Base-by-base conservation (phyloP, 2,888 invertebrate species). In the Phlogophora meticulosa region DNA sequence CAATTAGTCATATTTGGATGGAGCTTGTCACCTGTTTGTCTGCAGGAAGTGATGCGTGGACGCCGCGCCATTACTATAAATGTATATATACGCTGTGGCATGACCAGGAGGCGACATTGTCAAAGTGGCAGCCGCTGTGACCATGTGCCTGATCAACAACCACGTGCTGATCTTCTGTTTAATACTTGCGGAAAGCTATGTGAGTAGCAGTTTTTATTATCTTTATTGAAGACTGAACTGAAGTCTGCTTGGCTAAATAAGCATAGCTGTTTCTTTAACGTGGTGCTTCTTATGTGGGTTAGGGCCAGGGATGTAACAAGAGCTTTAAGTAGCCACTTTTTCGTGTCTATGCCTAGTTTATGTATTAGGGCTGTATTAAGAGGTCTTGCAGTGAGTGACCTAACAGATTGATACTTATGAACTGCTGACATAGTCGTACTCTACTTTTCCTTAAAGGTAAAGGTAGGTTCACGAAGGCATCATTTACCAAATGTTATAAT, bases 121-220 rank as follows among this genome's bases (percentile, higher is more conserved):
- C 42, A 76, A 72, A 51, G 62, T 59, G 20, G 58, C 69, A 62
- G 74, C 68, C 64, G 71, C 73, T 61, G 84, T 81, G 81, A 88
- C 81, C 77, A 93, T 92, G 93, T 86, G 87, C 70, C 82, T 85
- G 66, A 58, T 84, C 56, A 86, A 84, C 63, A 85, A 82, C 63
- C 84, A 81, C 66, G 71, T 88, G 65, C 76, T 91, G 24, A 72
- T 91, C 43, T 75, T 90, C 46, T 86, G 87, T 63, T 80, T 88
- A 62, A 66, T 91, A 22, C 63, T 89, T 49, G 72, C 86, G 24
- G 81, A 89, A 57, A 82, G 86, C 68, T 80, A 85, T 80, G 93
- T 93, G 75, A 93, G 92, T 90, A 80, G 24, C n/a, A 17, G n/a
- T 32, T 10, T 58, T 28, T 48, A 22, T 45, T 10, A 48, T 22